Percentiles rank a stretch among this genome's conserved stretches.
These are phyloP conservation scores for Epinephelus cyanopodus DNA, from an alignment of 2,113 vertebrate species.

Conservation along the genomic window DNA sequence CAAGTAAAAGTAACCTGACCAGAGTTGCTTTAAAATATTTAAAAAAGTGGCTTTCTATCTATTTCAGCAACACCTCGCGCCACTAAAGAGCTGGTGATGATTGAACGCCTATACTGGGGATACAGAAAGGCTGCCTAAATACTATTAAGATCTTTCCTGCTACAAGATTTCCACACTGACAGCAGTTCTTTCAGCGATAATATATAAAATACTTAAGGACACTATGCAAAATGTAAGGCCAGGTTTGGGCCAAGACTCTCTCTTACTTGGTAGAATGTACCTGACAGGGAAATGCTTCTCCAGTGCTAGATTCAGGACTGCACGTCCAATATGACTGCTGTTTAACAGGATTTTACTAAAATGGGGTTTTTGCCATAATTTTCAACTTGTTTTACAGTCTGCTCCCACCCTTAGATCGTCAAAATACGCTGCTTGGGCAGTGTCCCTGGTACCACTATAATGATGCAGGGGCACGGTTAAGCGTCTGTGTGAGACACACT, in stretches of 20 bases:
- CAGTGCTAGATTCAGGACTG: too few relatives aligned
- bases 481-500: too few relatives aligned
- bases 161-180: conserved; percentile 24
- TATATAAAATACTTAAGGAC: not conserved
- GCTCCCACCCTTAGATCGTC: too few relatives aligned
- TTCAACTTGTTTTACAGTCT: too few relatives aligned
- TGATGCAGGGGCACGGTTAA: too few relatives aligned
- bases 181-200: not conserved
- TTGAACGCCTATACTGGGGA: conserved; percentile 28
- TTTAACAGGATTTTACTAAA: too few relatives aligned
- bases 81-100: conserved; percentile 24
- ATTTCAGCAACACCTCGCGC: conserved; percentile 52
- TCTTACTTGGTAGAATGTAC: not conserved
- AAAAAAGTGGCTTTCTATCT: conserved; percentile 32
- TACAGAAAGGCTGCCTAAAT: conserved; percentile 50
- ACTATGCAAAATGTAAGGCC: not conserved
- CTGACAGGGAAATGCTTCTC: not conserved
- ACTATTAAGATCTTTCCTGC: conserved; percentile 33
- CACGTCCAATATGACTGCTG: too few relatives aligned
- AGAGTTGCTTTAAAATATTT: conserved; percentile 18
- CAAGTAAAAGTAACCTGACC: conserved; percentile 7
- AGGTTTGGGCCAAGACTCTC: not conserved
- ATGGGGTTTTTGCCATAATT: too few relatives aligned
- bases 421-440: too few relatives aligned
- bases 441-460: too few relatives aligned